Evolutionary conservation across 2,797 vertebrate genomes (phyloP).

Genomic region (Rhincodon typus): DNA sequence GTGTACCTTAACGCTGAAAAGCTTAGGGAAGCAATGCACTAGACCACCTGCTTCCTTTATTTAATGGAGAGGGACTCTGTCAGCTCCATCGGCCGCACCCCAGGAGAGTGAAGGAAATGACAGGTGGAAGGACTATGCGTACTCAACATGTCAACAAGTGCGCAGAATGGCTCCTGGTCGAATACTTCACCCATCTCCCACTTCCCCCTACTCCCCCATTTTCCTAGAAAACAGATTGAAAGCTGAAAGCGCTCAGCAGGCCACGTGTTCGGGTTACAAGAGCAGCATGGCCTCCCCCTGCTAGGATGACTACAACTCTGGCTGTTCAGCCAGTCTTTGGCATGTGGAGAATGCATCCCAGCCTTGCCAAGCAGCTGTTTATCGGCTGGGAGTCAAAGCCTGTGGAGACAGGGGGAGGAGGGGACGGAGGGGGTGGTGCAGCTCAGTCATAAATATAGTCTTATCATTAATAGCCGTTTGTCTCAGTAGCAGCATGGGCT

Average conservation of each 20-base stretch:
- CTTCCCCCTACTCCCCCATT: background rate
- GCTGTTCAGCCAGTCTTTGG: constrained; percentile 44
- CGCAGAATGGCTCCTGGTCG: background rate
- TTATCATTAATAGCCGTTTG: background rate
- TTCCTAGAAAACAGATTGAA: constrained; percentile 17
- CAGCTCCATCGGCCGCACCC: background rate
- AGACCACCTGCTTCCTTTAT: too few relatives aligned
- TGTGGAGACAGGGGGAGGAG: background rate
- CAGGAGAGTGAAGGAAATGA: background rate
- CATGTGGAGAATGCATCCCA: constrained; percentile 47
- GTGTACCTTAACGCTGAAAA: too few relatives aligned
- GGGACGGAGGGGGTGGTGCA: background rate
- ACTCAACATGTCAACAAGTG: background rate
- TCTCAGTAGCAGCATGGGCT: background rate
- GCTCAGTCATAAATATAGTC: constrained; percentile 18
- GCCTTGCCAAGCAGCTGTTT: constrained; percentile 54
- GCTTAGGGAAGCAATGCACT: too few relatives aligned
- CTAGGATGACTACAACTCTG: background rate
- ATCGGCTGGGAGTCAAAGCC: constrained; percentile 47
- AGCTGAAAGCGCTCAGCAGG: background rate
- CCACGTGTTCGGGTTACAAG: background rate
- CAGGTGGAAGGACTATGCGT: background rate
- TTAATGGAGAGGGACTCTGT: too few relatives aligned
- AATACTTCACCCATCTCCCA: too few relatives aligned
- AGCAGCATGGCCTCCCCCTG: too few relatives aligned